phyloP scores from a whole-genome alignment of 1,140 invertebrate genomes.

The Sipha flava region DNA sequence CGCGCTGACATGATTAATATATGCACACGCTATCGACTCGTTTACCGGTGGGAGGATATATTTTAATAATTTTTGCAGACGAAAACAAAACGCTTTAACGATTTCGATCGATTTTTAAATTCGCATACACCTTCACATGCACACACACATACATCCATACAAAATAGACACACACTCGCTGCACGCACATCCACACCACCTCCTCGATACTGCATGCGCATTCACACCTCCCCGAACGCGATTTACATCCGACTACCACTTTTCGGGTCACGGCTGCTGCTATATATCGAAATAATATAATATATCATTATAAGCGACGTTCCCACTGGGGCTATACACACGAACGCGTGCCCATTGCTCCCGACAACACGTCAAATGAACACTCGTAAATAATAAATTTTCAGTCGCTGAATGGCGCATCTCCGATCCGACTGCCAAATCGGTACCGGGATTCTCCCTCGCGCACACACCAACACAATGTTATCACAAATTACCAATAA shows the following conservation, averaged over 20 bases:
- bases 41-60: background rate
- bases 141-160: no score
- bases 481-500: background rate
- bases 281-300: background rate
- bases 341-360: background rate
- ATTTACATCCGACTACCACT: background rate
- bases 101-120: background rate
- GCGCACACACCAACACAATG: background rate
- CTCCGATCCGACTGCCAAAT: background rate
- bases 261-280: background rate
- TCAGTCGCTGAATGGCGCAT: background rate
- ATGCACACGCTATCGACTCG: no score
- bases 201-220: no score
- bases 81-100: background rate
- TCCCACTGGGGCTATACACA: background rate
- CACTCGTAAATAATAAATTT: background rate
- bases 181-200: background rate
- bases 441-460: background rate
- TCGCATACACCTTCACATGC: no score
- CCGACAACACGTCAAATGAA: constrained; percentile 13
- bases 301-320: constrained; percentile 16
- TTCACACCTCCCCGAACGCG: no score
- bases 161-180: background rate
- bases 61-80: background rate
- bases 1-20: no score